Percentiles rank a stretch among this genome's conserved stretches.
Evolutionary conservation across 1,140 invertebrate species (phyloP).

Genomic region (Drosophila ambigua): DNA sequence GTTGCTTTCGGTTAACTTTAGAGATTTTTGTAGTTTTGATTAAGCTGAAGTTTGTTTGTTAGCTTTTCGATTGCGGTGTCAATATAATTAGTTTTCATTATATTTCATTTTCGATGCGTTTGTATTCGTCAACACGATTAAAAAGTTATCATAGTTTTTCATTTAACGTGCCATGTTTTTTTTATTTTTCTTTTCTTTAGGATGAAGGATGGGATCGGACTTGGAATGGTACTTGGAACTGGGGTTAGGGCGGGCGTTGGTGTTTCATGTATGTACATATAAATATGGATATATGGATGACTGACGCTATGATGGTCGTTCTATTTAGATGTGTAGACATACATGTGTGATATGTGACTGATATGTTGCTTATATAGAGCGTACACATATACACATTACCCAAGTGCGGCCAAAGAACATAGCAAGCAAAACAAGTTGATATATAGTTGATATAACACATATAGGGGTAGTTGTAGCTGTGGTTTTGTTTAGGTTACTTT

Average conservation of each 20-base stretch:
- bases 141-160: slow-evolving; percentile 43
- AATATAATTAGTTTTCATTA: slow-evolving; percentile 24
- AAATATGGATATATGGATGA: slow-evolving; percentile 23
- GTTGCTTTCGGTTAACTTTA: slow-evolving; percentile 34
- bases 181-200: slow-evolving; percentile 26
- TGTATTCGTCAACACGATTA: slow-evolving; percentile 30
- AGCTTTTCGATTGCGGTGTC: slow-evolving; percentile 38
- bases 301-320: slow-evolving; percentile 34
- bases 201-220: slow-evolving; percentile 13
- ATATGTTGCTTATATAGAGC: slow-evolving; percentile 26
- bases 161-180: slow-evolving; percentile 74
- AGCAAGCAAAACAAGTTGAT: slow-evolving; percentile 47
- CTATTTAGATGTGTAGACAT: slow-evolving; percentile 28
- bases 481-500: slow-evolving; percentile 12
- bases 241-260: too few species aligned
- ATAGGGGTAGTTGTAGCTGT: slow-evolving; percentile 12
- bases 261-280: slow-evolving; percentile 5
- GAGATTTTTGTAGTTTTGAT: slow-evolving; percentile 43
- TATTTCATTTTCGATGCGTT: slow-evolving; percentile 24
- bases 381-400: slow-evolving; percentile 37
- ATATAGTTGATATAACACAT: slow-evolving; percentile 31
- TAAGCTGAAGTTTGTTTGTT: slow-evolving; percentile 54
- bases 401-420: slow-evolving; percentile 43
- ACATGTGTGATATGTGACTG: slow-evolving; percentile 29
- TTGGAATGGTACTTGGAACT: slow-evolving; percentile 7